These are phyloP conservation scores for Campoletis raptor DNA, from an alignment of 2,888 invertebrate species.

Conservation along the genomic window DNA sequence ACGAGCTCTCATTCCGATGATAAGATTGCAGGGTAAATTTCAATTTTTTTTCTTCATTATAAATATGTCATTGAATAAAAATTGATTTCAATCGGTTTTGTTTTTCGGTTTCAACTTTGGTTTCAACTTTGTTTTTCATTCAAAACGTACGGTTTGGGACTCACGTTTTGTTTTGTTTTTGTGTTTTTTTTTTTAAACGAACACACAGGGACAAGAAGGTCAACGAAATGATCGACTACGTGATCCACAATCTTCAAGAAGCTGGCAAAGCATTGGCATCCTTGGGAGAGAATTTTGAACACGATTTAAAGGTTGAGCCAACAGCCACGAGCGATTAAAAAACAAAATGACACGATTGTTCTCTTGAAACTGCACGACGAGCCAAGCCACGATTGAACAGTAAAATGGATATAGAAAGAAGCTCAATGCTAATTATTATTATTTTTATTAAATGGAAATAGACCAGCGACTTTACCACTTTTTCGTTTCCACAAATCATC, in stretches of 20 bases:
- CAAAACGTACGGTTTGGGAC: background rate
- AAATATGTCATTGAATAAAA: background rate
- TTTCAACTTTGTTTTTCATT: background rate
- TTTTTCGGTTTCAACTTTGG: no score
- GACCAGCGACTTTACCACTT: conserved; percentile 29
- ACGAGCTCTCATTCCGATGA: conserved; percentile 19
- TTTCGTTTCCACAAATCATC: background rate
- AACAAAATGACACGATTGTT: conserved; percentile 63
- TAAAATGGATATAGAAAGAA: conserved; percentile 61
- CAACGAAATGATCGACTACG: conserved; percentile 80
- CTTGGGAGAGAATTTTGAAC: conserved; percentile 80
- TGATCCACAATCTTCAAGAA: conserved; percentile 79
- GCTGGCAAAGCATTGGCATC: conserved; percentile 78
- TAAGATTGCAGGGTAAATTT: conserved; percentile 55
- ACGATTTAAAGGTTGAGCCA: conserved; percentile 81
- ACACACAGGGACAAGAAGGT: conserved; percentile 77
- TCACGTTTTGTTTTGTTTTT: background rate
- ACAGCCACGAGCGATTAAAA: conserved; percentile 72
- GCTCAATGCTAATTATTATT: conserved; percentile 38
- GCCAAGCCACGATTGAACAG: conserved; percentile 64
- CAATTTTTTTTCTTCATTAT: background rate
- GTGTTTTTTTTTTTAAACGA: background rate
- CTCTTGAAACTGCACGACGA: conserved; percentile 52
- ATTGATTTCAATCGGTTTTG: no score
- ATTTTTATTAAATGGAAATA: conserved; percentile 39